Base-by-base conservation (phyloP, 2,888 invertebrate species). In the Agapetus fuscipes region DNA sequence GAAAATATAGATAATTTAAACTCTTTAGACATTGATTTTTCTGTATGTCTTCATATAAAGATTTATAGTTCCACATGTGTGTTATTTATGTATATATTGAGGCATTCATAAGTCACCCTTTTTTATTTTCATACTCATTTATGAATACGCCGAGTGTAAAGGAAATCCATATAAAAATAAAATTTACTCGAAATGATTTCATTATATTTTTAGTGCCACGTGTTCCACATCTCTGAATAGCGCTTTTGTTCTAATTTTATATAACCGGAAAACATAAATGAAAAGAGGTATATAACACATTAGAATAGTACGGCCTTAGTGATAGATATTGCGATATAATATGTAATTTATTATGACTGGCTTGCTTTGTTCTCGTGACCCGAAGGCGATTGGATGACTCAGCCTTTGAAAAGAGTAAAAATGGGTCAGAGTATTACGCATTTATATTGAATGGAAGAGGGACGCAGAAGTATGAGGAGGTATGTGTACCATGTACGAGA, bases 381-480 rank as follows among this genome's bases (percentile, higher is more conserved):
- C 25, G 39, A 30, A 37, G 35, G 32, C 34, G 30, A 30, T 42
- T 13, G 33, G 3, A 43, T 46, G 46, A 46, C 41, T 46, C 46
- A 46, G 37, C 31, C 27, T 43, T 30, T 31, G 31, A 35, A 43
- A 43, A 43, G 43, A n/a, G n/a, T n/a, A n/a, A n/a, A 46, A 46
- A 46, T 46, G 29, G 46, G 46, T 46, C 46, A 46, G 41, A 46
- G 30, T 46, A 29, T 41, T 40, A 35, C 46, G 46, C 43, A 46
- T 41, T 43, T 46, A 41, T 46, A 40, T 30, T 37, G 17, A 16
- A 10, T 25, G 25, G 14, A 33, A 12, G 14, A 43, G 46, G 46
- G 46, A 41, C 32, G 40, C 37, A 31, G n/a, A 20, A 45, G 37
- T 45, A 36, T 32, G 20, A 20, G 20, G 4, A 20, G 20, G 9